Percentiles rank a stretch among this genome's conserved stretches.
phyloP scores from a whole-genome alignment of 2,113 vertebrate species.

The Emydura subglobosa region DNA sequence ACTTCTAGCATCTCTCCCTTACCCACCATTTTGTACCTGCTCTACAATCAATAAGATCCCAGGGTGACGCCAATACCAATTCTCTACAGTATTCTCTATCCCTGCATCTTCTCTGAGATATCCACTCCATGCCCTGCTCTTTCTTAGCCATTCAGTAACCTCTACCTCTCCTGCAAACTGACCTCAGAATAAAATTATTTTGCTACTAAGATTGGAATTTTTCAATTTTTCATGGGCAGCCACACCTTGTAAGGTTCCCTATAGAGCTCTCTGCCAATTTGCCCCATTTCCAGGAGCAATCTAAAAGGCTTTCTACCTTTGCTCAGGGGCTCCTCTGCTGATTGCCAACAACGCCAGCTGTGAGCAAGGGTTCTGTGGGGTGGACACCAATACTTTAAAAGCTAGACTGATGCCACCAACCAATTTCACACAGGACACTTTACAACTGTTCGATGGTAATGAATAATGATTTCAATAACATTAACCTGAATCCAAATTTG shows the following conservation, averaged over 20 bases:
- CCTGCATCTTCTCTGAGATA: neutral
- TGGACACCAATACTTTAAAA: neutral
- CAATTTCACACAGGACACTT: neutral
- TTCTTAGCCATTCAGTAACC: conserved; percentile 63
- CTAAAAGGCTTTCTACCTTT: conserved; percentile 67
- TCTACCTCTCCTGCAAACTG: conserved; percentile 49
- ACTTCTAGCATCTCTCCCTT: neutral
- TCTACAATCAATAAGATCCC: neutral
- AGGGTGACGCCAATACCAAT: neutral
- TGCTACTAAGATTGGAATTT: conserved; percentile 57
- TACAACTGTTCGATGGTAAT: conserved; percentile 20
- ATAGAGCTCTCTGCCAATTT: conserved; percentile 52
- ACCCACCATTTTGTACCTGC: neutral
- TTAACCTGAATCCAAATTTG: neutral
- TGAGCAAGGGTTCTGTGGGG: neutral
- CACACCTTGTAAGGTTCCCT: conserved; percentile 59
- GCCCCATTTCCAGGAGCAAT: conserved; percentile 57
- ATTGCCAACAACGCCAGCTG: neutral
- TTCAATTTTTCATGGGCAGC: too few species aligned
- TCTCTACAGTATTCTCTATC: neutral
- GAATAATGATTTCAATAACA: conserved; percentile 5
- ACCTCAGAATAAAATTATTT: conserved; percentile 51
- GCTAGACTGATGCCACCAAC: neutral
- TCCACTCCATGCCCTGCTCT: conserved; percentile 29
- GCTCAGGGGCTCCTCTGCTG: conserved; percentile 37